Evolutionary conservation across 2,113 vertebrate genomes (phyloP).

Genomic region (Camarhynchus parvulus): DNA sequence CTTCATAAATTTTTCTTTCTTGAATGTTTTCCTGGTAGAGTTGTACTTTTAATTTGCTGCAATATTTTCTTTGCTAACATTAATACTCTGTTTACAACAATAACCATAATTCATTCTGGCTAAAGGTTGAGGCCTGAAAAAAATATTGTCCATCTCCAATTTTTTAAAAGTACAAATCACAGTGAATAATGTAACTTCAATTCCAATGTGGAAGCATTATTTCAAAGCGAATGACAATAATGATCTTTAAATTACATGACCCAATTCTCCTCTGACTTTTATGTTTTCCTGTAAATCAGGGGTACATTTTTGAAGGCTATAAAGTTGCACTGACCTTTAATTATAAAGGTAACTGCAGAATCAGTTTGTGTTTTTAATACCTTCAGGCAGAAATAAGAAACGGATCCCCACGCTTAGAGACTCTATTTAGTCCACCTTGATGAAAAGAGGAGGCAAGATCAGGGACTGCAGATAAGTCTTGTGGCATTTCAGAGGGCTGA

Average conservation of each 20-base stretch:
- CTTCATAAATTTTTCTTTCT: background rate
- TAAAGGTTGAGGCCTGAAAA: slow-evolving; percentile 31
- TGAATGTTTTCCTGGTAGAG: background rate
- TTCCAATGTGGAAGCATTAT: background rate
- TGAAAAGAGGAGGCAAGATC: background rate
- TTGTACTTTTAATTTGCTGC: background rate
- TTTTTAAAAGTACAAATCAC: slow-evolving; percentile 13
- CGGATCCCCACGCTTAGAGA: background rate
- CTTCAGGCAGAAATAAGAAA: background rate
- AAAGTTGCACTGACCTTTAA: slow-evolving; percentile 36
- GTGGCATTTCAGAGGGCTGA: background rate
- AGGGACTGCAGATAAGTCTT: background rate
- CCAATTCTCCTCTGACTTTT: slow-evolving; percentile 31
- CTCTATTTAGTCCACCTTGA: background rate
- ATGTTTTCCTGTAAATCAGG: slow-evolving; percentile 45
- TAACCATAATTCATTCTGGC: slow-evolving; percentile 54
- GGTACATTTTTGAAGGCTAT: slow-evolving; percentile 11
- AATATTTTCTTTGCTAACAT: slow-evolving; percentile 12
- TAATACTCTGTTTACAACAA: slow-evolving; percentile 41
- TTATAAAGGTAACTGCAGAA: slow-evolving; percentile 26
- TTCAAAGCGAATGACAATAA: slow-evolving; percentile 40
- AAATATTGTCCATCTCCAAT: background rate
- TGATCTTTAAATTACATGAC: slow-evolving; percentile 34
- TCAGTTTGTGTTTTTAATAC: background rate
- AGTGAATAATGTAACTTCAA: background rate